Conservation (phyloP, 2,797 vertebrate species). For the Cossypha polioptera region DNA sequence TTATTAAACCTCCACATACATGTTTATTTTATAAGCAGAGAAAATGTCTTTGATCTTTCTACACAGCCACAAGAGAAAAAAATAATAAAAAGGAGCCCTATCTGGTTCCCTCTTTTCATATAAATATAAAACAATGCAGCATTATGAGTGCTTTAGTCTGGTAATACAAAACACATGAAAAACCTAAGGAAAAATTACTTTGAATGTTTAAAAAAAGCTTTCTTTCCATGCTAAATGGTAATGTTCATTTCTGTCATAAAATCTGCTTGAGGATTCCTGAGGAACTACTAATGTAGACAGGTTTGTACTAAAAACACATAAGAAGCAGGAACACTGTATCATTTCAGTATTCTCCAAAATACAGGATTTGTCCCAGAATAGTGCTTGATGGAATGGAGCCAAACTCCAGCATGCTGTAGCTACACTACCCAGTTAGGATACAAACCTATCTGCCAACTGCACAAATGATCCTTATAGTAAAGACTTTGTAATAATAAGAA, state of each 20-base stretch:
- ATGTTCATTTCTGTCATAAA: neutral
- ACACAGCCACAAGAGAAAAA: neutral
- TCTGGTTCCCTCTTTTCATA: neutral
- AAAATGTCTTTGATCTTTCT: neutral
- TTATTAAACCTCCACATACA: neutral
- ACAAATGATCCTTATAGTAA: neutral
- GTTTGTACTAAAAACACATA: neutral
- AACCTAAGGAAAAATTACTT: neutral
- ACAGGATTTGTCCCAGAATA: neutral
- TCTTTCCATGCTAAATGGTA: neutral
- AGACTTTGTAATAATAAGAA: neutral
- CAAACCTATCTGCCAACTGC: neutral
- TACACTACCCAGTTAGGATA: neutral
- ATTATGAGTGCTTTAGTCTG: neutral
- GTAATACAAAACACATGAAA: neutral
- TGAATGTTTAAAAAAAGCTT: neutral
- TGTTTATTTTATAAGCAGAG: neutral
- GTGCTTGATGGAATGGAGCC: neutral
- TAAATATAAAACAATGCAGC: neutral
- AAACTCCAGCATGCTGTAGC: neutral
- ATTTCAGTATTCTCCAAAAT: neutral
- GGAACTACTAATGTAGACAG: neutral
- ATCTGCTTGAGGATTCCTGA: neutral
- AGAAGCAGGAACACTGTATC: neutral
- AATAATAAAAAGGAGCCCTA: neutral